These are phyloP conservation scores for Eurosta solidaginis DNA, from an alignment of 1,140 invertebrate genomes.

Conservation along the genomic window DNA sequence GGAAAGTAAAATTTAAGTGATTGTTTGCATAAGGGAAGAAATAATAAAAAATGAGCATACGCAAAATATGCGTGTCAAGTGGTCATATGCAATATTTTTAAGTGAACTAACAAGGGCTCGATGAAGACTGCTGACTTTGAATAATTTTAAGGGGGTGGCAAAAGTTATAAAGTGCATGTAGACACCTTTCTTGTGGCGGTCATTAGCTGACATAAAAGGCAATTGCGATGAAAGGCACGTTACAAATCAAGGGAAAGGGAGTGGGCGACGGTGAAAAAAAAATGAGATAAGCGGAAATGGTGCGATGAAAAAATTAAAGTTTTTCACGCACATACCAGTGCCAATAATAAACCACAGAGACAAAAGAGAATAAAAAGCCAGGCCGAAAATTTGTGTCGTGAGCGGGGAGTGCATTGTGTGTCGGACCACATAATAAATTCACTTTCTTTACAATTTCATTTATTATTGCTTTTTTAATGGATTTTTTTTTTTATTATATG, in stretches of 20 bases:
- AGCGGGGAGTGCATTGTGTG: not conserved
- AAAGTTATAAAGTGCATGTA: not conserved
- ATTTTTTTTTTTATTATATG: not conserved
- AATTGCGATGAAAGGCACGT: not conserved
- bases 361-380: not conserved
- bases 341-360: not conserved
- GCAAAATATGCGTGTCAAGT: conserved; percentile 51
- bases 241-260: not conserved
- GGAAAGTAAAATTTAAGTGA: not conserved
- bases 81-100: conserved; percentile 49
- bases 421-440: not conserved
- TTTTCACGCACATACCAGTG: no score
- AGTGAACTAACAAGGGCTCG: not conserved
- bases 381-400: no score
- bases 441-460: not conserved
- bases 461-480: not conserved
- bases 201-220: not conserved
- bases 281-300: no score
- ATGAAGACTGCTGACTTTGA: not conserved
- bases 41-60: conserved; percentile 30
- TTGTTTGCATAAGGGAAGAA: not conserved
- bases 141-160: not conserved
- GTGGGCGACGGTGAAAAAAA: not conserved
- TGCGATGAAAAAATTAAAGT: no score
- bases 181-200: conserved; percentile 15